Conservation (phyloP, 2,888 invertebrate genomes). For the Ashinkailepas kermadecensis region DNA sequence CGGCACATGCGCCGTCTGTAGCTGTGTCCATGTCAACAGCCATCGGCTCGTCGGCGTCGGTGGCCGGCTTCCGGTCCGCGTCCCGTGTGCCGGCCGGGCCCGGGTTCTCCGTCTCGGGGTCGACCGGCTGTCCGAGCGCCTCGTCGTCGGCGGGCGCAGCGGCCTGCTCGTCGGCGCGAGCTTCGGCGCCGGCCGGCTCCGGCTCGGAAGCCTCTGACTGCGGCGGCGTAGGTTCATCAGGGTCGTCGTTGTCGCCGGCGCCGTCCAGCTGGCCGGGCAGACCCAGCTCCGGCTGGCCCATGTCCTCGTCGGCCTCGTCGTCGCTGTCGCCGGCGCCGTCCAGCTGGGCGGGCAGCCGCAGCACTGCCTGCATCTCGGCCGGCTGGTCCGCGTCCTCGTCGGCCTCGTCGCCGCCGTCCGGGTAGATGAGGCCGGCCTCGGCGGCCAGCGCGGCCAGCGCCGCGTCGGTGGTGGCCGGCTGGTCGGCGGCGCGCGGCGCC, state of each 20-base stretch:
- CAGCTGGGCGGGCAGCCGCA: neutral
- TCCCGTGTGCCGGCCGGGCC: neutral
- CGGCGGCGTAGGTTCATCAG: neutral
- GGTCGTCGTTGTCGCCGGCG: neutral
- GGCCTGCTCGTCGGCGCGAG: neutral
- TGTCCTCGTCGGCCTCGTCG: neutral
- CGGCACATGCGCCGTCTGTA: neutral
- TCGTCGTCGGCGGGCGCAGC: neutral
- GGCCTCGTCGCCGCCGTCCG: slow-evolving; percentile 27
- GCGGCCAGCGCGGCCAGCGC: slow-evolving; percentile 55
- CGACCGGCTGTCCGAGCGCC: neutral
- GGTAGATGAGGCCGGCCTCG: slow-evolving; percentile 51
- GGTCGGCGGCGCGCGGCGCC: slow-evolving; percentile 55
- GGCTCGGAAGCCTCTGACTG: neutral
- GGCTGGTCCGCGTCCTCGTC: slow-evolving; percentile 25
- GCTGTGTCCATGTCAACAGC: neutral
- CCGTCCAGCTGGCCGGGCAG: neutral
- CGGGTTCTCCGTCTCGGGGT: slow-evolving; percentile 14
- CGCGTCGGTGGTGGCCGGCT: slow-evolving; percentile 55
- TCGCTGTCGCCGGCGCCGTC: slow-evolving; percentile 23
- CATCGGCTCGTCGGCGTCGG: neutral
- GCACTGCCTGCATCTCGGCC: neutral
- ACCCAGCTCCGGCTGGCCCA: too few relatives aligned
- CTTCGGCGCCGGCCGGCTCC: neutral
- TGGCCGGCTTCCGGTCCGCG: neutral